Conservation (phyloP, 1,140 invertebrate genomes). For the Zaprionus vittiger region DNA sequence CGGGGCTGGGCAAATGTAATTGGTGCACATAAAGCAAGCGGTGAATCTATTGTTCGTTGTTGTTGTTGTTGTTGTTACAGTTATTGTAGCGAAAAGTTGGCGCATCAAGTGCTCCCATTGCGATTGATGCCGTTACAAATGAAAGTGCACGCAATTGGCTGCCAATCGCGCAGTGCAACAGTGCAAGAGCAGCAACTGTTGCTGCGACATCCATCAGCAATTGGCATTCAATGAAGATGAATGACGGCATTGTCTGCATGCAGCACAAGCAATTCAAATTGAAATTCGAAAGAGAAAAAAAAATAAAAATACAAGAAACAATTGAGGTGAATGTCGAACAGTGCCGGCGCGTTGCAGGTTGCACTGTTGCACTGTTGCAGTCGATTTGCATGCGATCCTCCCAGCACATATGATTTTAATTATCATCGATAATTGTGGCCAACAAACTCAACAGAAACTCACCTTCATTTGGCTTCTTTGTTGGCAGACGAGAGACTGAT, state of each 20-base stretch:
- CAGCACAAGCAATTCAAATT: constrained; percentile 34
- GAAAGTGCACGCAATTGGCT: constrained; percentile 64
- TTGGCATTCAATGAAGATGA: constrained; percentile 57
- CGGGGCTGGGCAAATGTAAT: constrained; percentile 45
- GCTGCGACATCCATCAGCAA: constrained; percentile 26
- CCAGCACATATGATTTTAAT: constrained; percentile 32
- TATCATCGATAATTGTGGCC: constrained; percentile 56
- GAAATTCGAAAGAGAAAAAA: constrained; percentile 1
- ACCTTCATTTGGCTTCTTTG: constrained; percentile 59
- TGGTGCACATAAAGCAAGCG: constrained; percentile 64
- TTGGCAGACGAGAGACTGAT: neutral
- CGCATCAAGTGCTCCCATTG: constrained; percentile 69
- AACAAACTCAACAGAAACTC: constrained; percentile 51
- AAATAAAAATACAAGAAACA: neutral
- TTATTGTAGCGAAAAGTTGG: constrained; percentile 54
- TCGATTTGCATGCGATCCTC: neutral
- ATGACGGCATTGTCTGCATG: constrained; percentile 60
- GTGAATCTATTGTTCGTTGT: constrained; percentile 8
- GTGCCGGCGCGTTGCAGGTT: neutral
- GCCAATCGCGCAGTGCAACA: constrained; percentile 64
- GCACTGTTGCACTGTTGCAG: neutral
- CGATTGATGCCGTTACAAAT: constrained; percentile 48
- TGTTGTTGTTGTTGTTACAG: neutral
- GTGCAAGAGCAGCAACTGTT: neutral
- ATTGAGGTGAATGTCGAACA: neutral